A percentile compares a stretch with the other conserved stretches of the same genome.
phyloP scores from a whole-genome alignment of 2,797 vertebrate species.

The Diplodus sargus region DNA sequence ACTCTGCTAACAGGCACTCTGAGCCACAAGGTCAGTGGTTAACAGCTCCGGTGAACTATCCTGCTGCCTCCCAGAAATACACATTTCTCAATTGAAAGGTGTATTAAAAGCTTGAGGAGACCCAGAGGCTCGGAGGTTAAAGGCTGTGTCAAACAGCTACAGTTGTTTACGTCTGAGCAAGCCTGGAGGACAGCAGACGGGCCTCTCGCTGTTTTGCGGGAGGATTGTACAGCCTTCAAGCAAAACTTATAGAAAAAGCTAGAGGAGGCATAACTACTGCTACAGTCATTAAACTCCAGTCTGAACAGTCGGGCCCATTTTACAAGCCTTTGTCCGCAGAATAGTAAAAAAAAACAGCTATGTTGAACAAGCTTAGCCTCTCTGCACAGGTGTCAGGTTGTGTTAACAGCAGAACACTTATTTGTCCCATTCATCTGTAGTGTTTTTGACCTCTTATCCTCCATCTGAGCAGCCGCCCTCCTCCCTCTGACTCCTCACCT shows the following conservation, averaged over 20 bases:
- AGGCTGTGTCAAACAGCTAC: constrained; percentile 56
- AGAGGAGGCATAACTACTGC: constrained; percentile 13
- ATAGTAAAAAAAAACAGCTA: constrained; percentile 48
- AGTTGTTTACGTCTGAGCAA: constrained; percentile 68
- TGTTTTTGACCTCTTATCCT: constrained; percentile 74
- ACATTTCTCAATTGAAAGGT: constrained; percentile 71
- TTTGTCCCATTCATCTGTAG: constrained; percentile 73
- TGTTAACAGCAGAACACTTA: constrained; percentile 72
- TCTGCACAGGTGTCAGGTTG: constrained; percentile 65
- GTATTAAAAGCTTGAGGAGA: constrained; percentile 65
- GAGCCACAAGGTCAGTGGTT: constrained; percentile 67
- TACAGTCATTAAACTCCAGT: constrained; percentile 30
- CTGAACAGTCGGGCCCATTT: constrained; percentile 16
- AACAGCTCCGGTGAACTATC: constrained; percentile 68
- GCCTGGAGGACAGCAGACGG: constrained; percentile 39
- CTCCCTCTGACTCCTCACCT: constrained; percentile 73
- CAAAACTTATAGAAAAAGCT: constrained; percentile 25
- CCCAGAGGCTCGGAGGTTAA: constrained; percentile 62
- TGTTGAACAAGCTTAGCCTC: constrained; percentile 58
- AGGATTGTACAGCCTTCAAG: constrained; percentile 30
- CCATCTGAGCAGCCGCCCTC: constrained; percentile 54
- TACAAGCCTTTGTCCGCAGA: constrained; percentile 38
- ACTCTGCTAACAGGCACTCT: constrained; percentile 54
- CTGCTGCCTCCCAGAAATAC: constrained; percentile 58
- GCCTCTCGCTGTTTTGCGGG: constrained; percentile 24